Percentiles rank a stretch among this genome's conserved stretches.
phyloP scores from a whole-genome alignment of 2,888 invertebrate genomes.

The Hypena proboscidalis region DNA sequence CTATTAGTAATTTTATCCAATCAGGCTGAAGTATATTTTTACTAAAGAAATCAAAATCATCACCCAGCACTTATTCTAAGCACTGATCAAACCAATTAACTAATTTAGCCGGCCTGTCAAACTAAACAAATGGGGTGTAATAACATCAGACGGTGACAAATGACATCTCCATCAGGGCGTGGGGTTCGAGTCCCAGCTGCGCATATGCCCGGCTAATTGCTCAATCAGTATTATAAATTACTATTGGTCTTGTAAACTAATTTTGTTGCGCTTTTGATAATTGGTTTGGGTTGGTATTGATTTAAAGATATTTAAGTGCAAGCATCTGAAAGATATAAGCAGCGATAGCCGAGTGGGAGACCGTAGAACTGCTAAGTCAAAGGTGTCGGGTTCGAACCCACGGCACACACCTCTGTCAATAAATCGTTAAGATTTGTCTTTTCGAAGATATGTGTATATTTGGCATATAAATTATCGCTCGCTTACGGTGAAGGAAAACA shows the following conservation, averaged over 20 bases:
- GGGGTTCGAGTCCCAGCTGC: conserved; percentile 47
- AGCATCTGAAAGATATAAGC: too few relatives aligned
- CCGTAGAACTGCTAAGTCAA: too few relatives aligned
- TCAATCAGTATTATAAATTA: conserved; percentile 48
- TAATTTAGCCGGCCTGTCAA: conserved; percentile 26
- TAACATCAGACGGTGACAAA: conserved; percentile 52
- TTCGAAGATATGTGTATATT: too few relatives aligned
- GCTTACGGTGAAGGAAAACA: too few relatives aligned
- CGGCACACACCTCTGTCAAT: too few relatives aligned
- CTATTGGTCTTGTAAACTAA: conserved; percentile 37
- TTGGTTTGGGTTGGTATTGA: too few relatives aligned
- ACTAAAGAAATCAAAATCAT: not conserved
- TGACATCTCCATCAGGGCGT: conserved; percentile 46
- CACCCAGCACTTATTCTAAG: not conserved
- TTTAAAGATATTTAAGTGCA: not conserved
- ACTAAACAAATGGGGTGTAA: conserved; percentile 34
- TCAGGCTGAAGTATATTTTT: too few relatives aligned
- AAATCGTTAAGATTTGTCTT: too few relatives aligned
- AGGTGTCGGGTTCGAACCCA: too few relatives aligned
- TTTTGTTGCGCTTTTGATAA: conserved; percentile 26
- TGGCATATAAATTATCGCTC: too few relatives aligned
- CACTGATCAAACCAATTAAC: conserved; percentile 2
- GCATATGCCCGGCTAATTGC: conserved; percentile 56
- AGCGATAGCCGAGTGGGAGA: too few relatives aligned
- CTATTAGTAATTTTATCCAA: too few relatives aligned